Evolutionary conservation across 1,140 invertebrate genomes (phyloP).

Genomic region (Drosophila nasuta): DNA sequence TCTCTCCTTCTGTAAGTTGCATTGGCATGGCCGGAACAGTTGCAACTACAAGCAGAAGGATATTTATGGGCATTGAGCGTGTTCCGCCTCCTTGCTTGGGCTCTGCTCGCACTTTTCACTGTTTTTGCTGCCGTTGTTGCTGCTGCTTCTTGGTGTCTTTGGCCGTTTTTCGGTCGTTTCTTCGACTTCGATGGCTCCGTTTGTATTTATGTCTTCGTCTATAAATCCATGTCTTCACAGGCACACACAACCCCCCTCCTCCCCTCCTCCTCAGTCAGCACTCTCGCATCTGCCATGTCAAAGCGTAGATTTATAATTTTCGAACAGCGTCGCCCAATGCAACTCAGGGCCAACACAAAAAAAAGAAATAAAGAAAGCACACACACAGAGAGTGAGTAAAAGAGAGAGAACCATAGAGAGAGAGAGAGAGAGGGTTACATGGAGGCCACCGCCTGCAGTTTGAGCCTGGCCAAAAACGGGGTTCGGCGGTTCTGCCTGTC

Average conservation of each 20-base stretch:
- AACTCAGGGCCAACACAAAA: constrained; percentile 41
- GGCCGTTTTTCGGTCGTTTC: constrained; percentile 45
- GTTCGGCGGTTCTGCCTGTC: constrained; percentile 60
- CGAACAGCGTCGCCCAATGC: constrained; percentile 60
- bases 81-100: constrained; percentile 69
- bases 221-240: constrained; percentile 79
- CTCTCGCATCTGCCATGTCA: constrained; percentile 74
- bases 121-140: constrained; percentile 44
- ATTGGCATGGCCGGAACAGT: constrained; percentile 35
- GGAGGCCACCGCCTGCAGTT: constrained; percentile 15
- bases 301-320: constrained; percentile 84
- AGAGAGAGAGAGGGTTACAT: background rate
- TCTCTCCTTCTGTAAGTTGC: background rate
- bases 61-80: constrained; percentile 83
- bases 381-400: background rate
- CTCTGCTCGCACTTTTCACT: constrained; percentile 54
- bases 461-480: constrained; percentile 31
- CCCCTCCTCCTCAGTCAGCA: background rate
- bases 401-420: background rate
- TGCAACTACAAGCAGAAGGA: constrained; percentile 61
- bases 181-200: constrained; percentile 59
- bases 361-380: constrained; percentile 39
- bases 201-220: constrained; percentile 83
- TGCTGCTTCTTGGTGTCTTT: constrained; percentile 58
- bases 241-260: constrained; percentile 28